Evolutionary conservation across 2,113 vertebrate species (phyloP), one percentile per base, ranked within the genome.

Genomic region (Osmerus eperlanus): DNA sequence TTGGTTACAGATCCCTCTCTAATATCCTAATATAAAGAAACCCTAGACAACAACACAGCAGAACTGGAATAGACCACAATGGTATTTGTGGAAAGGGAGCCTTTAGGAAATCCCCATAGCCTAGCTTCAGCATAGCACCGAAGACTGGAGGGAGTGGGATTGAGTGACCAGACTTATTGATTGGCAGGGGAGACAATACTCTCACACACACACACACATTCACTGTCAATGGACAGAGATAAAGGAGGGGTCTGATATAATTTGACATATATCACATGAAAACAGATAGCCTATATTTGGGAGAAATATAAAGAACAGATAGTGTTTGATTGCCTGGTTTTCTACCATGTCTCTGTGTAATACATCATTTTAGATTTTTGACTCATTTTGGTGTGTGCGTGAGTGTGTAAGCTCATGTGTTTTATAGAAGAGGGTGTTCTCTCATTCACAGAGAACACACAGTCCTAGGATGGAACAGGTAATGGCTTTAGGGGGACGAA

Each of bases 311-410:
- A 29, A 28, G 13, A 25, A 62, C 12, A 14, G 23, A 62, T 29
- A 62, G 21, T 28, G 60, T 29, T 21, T 62, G n/a, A 62, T 14
- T 25, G 18, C 23, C 28, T 28, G 21, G 59, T 25, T 61, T 19
- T 62, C 19, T 62, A 25, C 28, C 21, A 25, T 13, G 21, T 61
- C 59, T 62, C 60, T 25, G 11, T 5, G 13, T 62, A 62, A 62
- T 15, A 11, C 21, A 61, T 16, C 59, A 4, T 62, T 9, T 62
- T 29, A 87, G 79, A 86, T 84, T 76, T 84, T 74, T 63, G 80
- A 77, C 16, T 77, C 3, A 32, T 71, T 87, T 82, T 86, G 68
- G 74, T 79, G 90, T 91, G 87, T 79, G 84, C 78, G 70, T 87
- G 70, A 77, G 79, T 89, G 75, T 63, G 71, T 76, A 74, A 76